Conservation (phyloP, 2,113 vertebrate species). For the Vanacampus margaritifer region DNA sequence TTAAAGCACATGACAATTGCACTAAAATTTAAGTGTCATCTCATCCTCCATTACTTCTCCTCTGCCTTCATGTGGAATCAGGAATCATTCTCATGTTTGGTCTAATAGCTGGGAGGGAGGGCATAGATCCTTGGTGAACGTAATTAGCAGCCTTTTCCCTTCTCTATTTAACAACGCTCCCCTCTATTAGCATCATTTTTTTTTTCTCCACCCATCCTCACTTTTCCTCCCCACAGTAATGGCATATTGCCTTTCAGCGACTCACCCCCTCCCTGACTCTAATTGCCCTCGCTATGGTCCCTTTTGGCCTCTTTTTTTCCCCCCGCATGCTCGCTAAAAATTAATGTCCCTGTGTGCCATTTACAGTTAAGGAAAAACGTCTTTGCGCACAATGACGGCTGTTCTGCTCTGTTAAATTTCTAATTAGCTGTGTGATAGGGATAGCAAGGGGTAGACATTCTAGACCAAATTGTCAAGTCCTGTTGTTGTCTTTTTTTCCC, state of each 20-base stretch:
- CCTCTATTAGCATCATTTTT: constrained; percentile 61
- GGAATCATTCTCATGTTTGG: constrained; percentile 38
- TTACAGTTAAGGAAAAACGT: constrained; percentile 77
- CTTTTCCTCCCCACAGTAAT: constrained; percentile 36
- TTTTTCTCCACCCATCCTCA: constrained; percentile 7
- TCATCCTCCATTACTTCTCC: constrained; percentile 37
- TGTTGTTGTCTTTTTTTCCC: neutral
- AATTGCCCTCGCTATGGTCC: constrained; percentile 26
- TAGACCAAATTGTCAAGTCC: constrained; percentile 3
- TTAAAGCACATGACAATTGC: neutral
- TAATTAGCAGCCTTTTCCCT: constrained; percentile 70
- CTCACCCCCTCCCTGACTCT: constrained; percentile 18
- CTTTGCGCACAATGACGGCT: constrained; percentile 65
- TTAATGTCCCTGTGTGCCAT: constrained; percentile 75
- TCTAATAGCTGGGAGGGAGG: constrained; percentile 15
- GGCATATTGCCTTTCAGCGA: constrained; percentile 21
- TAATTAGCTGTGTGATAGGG: constrained; percentile 66
- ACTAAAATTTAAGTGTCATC: constrained; percentile 41
- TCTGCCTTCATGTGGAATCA: constrained; percentile 49
- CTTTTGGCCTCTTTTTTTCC: constrained; percentile 61
- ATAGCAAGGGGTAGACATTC: neutral
- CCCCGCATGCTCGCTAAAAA: constrained; percentile 68
- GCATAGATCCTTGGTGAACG: constrained; percentile 55
- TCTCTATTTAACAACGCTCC: constrained; percentile 68
- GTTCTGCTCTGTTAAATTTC: constrained; percentile 78